A percentile compares a stretch with the other conserved stretches of the same genome.
These are phyloP conservation scores for Abscondita cerata DNA, from an alignment of 2,888 invertebrate genomes.

Conservation along the genomic window DNA sequence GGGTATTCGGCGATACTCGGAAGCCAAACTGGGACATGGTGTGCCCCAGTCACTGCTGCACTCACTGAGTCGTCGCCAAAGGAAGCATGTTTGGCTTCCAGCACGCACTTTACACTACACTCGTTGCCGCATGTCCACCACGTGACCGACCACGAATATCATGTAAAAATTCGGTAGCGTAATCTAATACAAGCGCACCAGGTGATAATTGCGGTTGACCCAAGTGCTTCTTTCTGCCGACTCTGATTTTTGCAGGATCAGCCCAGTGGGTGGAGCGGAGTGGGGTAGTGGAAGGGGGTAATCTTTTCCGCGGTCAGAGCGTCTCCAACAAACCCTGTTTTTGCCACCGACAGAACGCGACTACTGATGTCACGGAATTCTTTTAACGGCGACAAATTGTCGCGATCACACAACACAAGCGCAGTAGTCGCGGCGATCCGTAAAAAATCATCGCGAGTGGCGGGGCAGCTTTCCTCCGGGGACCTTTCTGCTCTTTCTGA, in stretches of 20 bases:
- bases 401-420: constrained; percentile 60
- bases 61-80: constrained; percentile 57
- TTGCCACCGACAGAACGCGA: constrained; percentile 60
- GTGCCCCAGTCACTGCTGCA: constrained; percentile 61
- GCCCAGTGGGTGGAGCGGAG: constrained; percentile 68
- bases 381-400: constrained; percentile 62
- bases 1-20: constrained; percentile 70
- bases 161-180: constrained; percentile 37
- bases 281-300: constrained; percentile 60
- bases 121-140: constrained; percentile 40
- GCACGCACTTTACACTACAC: constrained; percentile 46
- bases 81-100: constrained; percentile 56
- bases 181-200: constrained; percentile 49
- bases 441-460: constrained; percentile 54
- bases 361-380: constrained; percentile 61
- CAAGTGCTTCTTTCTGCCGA: constrained; percentile 66
- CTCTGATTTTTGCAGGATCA: constrained; percentile 62
- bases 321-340: constrained; percentile 56
- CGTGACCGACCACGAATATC: constrained; percentile 39
- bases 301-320: constrained; percentile 55
- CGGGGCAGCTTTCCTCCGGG: constrained; percentile 54
- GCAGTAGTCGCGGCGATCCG: constrained; percentile 57
- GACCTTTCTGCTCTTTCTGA: constrained; percentile 57
- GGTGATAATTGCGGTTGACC: constrained; percentile 60
- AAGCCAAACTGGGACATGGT: constrained; percentile 74